A percentile compares a stretch with the other conserved stretches of the same genome.
phyloP scores from a whole-genome alignment of 2,888 invertebrate genomes.

The Neria commutata region DNA sequence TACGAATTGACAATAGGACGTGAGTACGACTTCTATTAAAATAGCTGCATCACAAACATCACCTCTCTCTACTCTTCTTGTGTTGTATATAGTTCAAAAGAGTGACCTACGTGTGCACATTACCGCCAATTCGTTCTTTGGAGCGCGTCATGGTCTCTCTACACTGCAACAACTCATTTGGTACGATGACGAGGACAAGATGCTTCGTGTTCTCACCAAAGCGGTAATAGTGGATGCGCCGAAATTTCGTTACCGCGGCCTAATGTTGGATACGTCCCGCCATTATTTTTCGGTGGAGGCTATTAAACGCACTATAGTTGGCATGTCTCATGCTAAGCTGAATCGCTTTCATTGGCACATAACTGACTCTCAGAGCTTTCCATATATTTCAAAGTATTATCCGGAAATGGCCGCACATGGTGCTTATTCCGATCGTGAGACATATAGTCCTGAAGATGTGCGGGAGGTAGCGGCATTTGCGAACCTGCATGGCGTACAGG shows the following conservation, averaged over 20 bases:
- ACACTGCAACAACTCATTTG: slow-evolving; percentile 81
- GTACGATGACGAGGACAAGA: slow-evolving; percentile 73
- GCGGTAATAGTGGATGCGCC: slow-evolving; percentile 80
- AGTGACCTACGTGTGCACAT: slow-evolving; percentile 67
- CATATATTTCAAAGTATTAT: slow-evolving; percentile 76
- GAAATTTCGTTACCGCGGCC: slow-evolving; percentile 76
- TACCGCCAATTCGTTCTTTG: slow-evolving; percentile 73
- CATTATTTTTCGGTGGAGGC: slow-evolving; percentile 82
- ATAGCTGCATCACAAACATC: not conserved
- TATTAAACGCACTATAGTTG: slow-evolving; percentile 77
- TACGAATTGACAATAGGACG: slow-evolving; percentile 70
- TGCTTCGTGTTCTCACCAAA: slow-evolving; percentile 70
- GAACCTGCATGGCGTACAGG: slow-evolving; percentile 80
- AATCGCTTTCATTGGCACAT: slow-evolving; percentile 95
- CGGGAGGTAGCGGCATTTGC: slow-evolving; percentile 78
- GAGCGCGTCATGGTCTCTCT: slow-evolving; percentile 78
- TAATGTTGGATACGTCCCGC: slow-evolving; percentile 89
- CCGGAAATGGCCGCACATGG: slow-evolving; percentile 84
- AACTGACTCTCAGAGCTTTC: slow-evolving; percentile 92
- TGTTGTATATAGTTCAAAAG: slow-evolving; percentile 53
- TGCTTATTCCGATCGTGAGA: slow-evolving; percentile 80
- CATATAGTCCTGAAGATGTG: slow-evolving; percentile 75
- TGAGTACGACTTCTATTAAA: slow-evolving; percentile 41
- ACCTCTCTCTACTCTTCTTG: not conserved
- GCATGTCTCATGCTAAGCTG: slow-evolving; percentile 87